Percentiles rank a stretch among this genome's conserved stretches.
Conservation (phyloP, 2,113 vertebrate genomes). For the Peromyscus leucopus region DNA sequence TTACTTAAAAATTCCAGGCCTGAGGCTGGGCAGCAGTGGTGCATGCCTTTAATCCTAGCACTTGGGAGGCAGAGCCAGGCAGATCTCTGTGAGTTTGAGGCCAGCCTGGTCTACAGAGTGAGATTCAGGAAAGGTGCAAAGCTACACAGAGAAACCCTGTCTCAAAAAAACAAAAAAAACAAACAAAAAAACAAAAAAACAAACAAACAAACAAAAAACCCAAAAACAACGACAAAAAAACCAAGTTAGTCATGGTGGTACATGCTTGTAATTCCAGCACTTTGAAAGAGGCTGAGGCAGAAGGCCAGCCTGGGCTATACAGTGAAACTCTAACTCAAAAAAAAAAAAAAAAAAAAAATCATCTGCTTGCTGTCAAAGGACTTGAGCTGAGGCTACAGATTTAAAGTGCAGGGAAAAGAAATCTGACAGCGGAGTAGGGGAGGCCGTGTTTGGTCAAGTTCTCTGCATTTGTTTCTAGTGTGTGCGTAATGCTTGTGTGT, state of each 20-base stretch:
- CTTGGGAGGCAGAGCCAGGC: too few species aligned
- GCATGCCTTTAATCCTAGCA: too few species aligned
- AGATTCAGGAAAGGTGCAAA: too few species aligned
- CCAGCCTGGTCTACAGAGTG: too few species aligned
- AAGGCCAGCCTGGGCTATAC: background rate
- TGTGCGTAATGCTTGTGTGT: too few species aligned
- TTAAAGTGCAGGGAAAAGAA: background rate
- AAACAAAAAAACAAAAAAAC: too few species aligned
- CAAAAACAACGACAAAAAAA: too few species aligned
- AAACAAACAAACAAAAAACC: too few species aligned
- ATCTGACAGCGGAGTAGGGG: background rate
- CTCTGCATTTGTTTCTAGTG: background rate
- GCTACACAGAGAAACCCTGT: too few species aligned
- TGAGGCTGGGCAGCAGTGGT: too few species aligned
- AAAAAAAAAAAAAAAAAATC: background rate
- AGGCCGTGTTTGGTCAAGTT: background rate
- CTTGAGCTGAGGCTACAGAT: background rate
- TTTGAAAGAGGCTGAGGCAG: background rate
- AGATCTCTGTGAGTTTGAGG: too few species aligned
- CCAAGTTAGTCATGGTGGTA: background rate
- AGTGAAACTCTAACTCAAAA: background rate
- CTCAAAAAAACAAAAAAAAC: too few species aligned
- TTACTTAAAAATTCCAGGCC: conserved; percentile 4
- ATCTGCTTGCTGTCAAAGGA: conserved; percentile 18
- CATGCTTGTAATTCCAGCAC: background rate